Percentiles rank a stretch among this genome's conserved stretches.
These are phyloP conservation scores for Apocheima hispidaria DNA, from an alignment of 2,888 invertebrate species.

Conservation along the genomic window DNA sequence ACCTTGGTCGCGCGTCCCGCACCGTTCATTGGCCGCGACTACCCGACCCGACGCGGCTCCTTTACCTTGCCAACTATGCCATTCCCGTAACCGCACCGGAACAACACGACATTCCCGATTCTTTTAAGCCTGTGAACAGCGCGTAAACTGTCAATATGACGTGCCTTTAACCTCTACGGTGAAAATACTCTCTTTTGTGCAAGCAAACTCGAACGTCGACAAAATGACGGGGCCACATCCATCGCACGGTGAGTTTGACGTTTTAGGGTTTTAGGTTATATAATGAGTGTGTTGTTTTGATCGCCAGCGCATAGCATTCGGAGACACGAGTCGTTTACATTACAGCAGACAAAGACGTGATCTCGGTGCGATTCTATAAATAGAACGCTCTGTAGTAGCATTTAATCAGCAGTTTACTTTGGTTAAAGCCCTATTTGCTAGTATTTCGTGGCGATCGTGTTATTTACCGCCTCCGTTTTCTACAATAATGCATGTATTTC, in stretches of 20 bases:
- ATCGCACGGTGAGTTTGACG: constrained; percentile 67
- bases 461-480: constrained; percentile 50
- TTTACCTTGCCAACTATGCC: constrained; percentile 72
- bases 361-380: constrained; percentile 83
- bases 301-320: constrained; percentile 50
- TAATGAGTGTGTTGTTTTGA: constrained; percentile 66
- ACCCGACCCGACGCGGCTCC: constrained; percentile 66
- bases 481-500: constrained; percentile 57
- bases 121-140: constrained; percentile 62
- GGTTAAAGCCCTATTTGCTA: constrained; percentile 66
- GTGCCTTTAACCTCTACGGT: constrained; percentile 73
- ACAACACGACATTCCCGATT: constrained; percentile 50
- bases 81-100: constrained; percentile 64
- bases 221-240: constrained; percentile 69
- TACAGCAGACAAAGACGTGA: constrained; percentile 83
- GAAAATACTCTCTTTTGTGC: constrained; percentile 61
- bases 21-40: constrained; percentile 81
- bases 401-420: constrained; percentile 81
- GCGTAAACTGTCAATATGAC: constrained; percentile 81
- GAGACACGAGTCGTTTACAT: constrained; percentile 70
- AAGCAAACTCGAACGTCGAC: constrained; percentile 64
- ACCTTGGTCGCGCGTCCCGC: constrained; percentile 54
- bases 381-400: constrained; percentile 76
- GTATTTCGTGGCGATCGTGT: constrained; percentile 47
- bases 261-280: constrained; percentile 68